These are phyloP conservation scores for Archips crataeganus DNA, from an alignment of 2,888 invertebrate species.

Conservation along the genomic window DNA sequence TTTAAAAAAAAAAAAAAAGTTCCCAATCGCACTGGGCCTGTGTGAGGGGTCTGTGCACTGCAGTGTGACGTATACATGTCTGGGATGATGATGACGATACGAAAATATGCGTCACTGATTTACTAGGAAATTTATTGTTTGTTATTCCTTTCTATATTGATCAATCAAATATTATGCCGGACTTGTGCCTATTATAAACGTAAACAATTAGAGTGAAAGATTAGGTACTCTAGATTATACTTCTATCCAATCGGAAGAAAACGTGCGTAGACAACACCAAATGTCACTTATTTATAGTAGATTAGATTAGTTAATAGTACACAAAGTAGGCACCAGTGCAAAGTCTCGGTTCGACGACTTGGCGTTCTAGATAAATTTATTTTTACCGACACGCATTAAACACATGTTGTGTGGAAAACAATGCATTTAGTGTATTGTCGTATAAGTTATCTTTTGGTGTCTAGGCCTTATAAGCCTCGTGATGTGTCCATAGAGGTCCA, in stretches of 20 bases:
- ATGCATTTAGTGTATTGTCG: constrained; percentile 6
- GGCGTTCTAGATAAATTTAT: constrained; percentile 36
- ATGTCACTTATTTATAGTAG: constrained; percentile 10
- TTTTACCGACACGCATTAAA: constrained; percentile 25
- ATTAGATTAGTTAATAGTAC: constrained; percentile 17
- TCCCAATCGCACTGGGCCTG: too few relatives aligned
- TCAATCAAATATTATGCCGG: too few relatives aligned
- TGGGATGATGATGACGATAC: too few relatives aligned
- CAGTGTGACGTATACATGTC: too few relatives aligned
- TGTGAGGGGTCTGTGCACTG: too few relatives aligned
- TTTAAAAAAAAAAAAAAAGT: too few relatives aligned
- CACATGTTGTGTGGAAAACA: constrained; percentile 22
- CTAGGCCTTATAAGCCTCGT: constrained; percentile 4
- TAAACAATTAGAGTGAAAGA: background rate
- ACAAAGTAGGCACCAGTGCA: constrained; percentile 15
- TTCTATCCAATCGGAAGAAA: background rate
- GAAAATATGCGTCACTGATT: too few relatives aligned
- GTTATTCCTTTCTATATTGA: too few relatives aligned
- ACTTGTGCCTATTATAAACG: background rate
- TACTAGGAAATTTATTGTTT: too few relatives aligned
- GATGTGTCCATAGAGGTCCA: background rate
- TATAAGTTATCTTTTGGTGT: constrained; percentile 30
- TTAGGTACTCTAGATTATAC: background rate
- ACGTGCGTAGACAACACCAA: background rate
- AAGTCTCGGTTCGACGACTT: constrained; percentile 38